phyloP scores from a whole-genome alignment of 2,888 invertebrate species.

The Patella pellucida region DNA sequence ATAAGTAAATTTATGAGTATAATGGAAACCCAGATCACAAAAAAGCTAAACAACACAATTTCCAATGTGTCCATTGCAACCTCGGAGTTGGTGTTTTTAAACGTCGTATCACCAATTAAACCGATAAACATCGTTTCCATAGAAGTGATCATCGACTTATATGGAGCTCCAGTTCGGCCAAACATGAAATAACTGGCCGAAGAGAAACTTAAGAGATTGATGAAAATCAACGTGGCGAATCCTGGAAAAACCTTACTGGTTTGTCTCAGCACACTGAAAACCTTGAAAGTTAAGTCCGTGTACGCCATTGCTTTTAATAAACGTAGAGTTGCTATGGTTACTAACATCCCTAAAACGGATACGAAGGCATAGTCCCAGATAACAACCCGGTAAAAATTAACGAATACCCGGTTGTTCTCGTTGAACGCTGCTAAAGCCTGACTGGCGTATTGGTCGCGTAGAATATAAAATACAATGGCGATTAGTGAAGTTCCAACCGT shows the following conservation, averaged over 20 bases:
- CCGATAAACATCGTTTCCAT: constrained; percentile 51
- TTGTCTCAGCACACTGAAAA: constrained; percentile 43
- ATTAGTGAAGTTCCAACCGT: constrained; percentile 36
- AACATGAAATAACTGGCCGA: constrained; percentile 49
- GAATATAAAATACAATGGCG: constrained; percentile 41
- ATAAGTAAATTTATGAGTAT: constrained; percentile 53
- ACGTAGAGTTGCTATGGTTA: constrained; percentile 48
- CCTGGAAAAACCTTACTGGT: constrained; percentile 47
- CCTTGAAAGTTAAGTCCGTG: constrained; percentile 45
- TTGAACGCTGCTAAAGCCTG: constrained; percentile 43
- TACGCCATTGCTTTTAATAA: constrained; percentile 52
- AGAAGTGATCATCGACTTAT: constrained; percentile 43
- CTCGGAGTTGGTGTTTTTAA: constrained; percentile 45
- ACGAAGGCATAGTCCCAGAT: constrained; percentile 51
- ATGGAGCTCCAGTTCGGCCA: constrained; percentile 42
- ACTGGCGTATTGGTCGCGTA: constrained; percentile 37
- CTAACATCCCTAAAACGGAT: constrained; percentile 42
- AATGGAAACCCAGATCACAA: constrained; percentile 51
- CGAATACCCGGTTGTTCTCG: constrained; percentile 48
- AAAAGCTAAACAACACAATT: constrained; percentile 52
- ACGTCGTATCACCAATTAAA: constrained; percentile 53
- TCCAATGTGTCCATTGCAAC: constrained; percentile 39
- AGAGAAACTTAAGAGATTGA: constrained; percentile 44
- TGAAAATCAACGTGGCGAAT: constrained; percentile 47
- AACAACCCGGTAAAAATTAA: constrained; percentile 54